Evolutionary conservation across 2,113 vertebrate species (phyloP), one percentile per base, ranked within the genome.

Genomic region (Xiphophorus hellerii): DNA sequence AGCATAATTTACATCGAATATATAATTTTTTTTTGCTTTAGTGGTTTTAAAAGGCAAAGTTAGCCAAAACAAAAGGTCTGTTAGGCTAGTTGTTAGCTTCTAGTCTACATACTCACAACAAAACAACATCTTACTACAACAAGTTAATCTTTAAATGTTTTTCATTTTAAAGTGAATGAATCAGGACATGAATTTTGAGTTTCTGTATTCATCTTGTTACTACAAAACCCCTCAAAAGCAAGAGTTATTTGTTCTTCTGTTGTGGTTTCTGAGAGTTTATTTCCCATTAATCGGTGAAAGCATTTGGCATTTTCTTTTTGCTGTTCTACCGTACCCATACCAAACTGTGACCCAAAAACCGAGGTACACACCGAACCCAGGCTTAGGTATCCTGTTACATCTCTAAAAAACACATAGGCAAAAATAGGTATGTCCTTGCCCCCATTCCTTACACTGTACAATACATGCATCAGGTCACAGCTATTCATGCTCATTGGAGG

Each of bases 401-500:
- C 22, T 17, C 51, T 25, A n/a, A 58, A n/a, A 22, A 54, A 58
- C 15, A n/a, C 51, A 17, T 20, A 25, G 33, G 33, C 17, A 30
- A 35, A 65, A 65, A 65, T 25, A 65, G 20, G 28, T 22, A 65
- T 65, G 63, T 2, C 4, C 1, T 74, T 27, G 13, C 37, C 68
- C 11, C 33, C 42, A 70, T 74, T 27, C 15, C 5, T 58, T n/a
- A n/a, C 25, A 2, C 51, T n/a, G 51, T 58, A 58, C 17, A n/a
- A 58, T 3, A 27, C 64, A 63, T 73, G 64, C 39, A 29, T 39
- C 31, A 63, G 65, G 74, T 65, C 54, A 44, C 17, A 28, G 14
- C 67, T 62, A 13, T 76, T 48, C 61, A 62, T 28, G 65, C 65
- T 69, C 64, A 17, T 17, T 44, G 42, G 13, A 44, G 42, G 22